phyloP scores from a whole-genome alignment of 2,797 vertebrate species.

The Glyptemys insculpta region DNA sequence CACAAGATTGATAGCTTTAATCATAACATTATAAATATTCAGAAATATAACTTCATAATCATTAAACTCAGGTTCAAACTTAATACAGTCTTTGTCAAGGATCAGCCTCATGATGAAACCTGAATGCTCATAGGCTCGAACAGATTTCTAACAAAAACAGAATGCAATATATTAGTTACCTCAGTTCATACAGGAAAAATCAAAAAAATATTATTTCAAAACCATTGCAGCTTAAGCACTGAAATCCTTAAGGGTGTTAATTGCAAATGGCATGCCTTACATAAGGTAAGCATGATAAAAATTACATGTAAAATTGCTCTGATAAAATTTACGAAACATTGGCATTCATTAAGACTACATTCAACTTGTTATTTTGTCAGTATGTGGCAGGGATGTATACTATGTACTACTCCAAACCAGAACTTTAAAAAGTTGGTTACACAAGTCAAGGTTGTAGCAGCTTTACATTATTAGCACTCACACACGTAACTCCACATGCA shows the following conservation, averaged over 20 bases:
- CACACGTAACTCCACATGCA: background rate
- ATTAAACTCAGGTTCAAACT: conserved; percentile 87
- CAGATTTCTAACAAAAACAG: conserved; percentile 78
- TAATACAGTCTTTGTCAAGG: conserved; percentile 84
- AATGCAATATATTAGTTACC: background rate
- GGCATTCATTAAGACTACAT: background rate
- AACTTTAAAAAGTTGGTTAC: background rate
- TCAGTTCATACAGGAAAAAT: background rate
- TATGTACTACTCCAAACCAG: background rate
- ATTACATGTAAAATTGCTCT: background rate
- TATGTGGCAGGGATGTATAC: background rate
- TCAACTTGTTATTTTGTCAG: background rate
- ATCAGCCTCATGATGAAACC: conserved; percentile 88
- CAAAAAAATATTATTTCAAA: background rate
- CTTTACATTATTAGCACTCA: background rate
- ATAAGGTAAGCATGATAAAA: background rate
- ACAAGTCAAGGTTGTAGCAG: background rate
- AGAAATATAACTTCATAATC: conserved; percentile 84
- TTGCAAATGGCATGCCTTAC: background rate
- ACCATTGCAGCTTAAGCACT: background rate
- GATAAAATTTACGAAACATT: background rate
- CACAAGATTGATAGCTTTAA: conserved; percentile 83
- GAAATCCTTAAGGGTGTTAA: background rate
- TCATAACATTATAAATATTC: conserved; percentile 86
- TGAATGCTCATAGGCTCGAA: conserved; percentile 82